These are phyloP conservation scores for Chrysocyon brachyurus DNA, from an alignment of 2,797 vertebrate genomes.

Conservation along the genomic window DNA sequence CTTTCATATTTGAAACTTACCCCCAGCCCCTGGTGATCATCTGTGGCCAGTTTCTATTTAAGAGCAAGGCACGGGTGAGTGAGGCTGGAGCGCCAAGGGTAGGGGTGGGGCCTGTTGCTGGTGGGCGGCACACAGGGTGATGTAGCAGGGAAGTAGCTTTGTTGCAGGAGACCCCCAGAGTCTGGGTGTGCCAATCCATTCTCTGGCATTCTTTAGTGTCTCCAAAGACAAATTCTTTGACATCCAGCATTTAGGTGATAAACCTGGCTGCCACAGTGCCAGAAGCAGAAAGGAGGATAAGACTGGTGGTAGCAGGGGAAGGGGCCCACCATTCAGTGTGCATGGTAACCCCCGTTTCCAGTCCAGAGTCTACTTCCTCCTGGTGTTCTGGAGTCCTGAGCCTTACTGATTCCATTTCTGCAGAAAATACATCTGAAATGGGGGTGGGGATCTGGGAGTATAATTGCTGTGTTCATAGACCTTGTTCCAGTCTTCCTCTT, in stretches of 20 bases:
- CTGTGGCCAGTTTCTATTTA: neutral
- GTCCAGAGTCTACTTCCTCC: neutral
- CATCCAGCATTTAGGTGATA: neutral
- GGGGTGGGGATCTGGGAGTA: neutral
- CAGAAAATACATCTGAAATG: neutral
- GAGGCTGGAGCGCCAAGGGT: neutral
- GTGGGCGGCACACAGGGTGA: neutral
- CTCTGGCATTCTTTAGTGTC: neutral
- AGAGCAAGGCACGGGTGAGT: neutral
- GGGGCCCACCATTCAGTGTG: neutral
- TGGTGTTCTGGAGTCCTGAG: neutral
- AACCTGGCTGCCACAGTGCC: neutral
- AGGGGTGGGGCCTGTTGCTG: neutral
- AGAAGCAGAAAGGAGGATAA: neutral
- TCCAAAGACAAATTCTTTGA: neutral
- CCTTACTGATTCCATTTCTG: neutral
- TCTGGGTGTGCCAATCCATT: neutral
- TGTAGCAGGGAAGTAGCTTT: no score
- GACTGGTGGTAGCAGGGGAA: neutral
- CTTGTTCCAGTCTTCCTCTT: neutral
- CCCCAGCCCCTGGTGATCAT: neutral
- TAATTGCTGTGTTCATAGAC: neutral
- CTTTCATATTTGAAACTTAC: neutral
- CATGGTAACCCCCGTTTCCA: fast-evolving
- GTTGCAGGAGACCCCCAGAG: neutral